Evolutionary conservation across 2,113 vertebrate species (phyloP), one percentile per base, ranked within the genome.

Genomic region (Pangasianodon gigas): DNA sequence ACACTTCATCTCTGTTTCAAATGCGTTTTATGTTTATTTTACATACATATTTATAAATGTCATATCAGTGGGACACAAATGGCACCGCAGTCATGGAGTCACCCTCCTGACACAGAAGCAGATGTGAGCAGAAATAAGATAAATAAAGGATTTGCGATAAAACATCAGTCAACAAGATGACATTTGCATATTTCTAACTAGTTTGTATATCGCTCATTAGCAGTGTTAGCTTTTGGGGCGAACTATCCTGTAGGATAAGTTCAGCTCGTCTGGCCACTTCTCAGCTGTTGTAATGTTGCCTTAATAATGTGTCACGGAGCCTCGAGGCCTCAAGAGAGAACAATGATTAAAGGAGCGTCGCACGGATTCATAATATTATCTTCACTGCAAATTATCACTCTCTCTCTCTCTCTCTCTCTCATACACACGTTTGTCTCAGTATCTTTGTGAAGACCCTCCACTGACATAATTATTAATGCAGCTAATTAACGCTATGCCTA

Each of bases 261-360:
- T 87, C 32, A 81, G 84, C 91, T 90, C 16, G 91, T 92, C 88
- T 74, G 48, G 84, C 89, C 26, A 48, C 91, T 92, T 90, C 87
- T 90, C 84, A 89, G 87, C 87, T 92, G 89, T 46, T 75, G 21
- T 87, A 46, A 67, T 60, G 21, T 69, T 88, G 29, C 56, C 54
- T 91, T 84, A 26, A 29, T 75, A 90, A 62, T 75, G 48, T 58
- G 62, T 83, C 60, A 37, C n/a, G 26, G 65, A 60, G 65, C 80
- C 65, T 58, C 32, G 6, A 67, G 84, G 84, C 44, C 26, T 85
- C 4, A 26, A 37, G 54, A 85, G 41, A 65, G 48, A 56, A 86
- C 54, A 32, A 51, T 51, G 44, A 58, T 56, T 69, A 56, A 82
- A 79, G 82, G 44, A 69, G 44, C 13, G 32, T 46, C 48, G 21